A percentile compares a stretch with the other conserved stretches of the same genome.
Evolutionary conservation across 2,797 vertebrate genomes (phyloP).

Genomic region (Galagoides demidoff): DNA sequence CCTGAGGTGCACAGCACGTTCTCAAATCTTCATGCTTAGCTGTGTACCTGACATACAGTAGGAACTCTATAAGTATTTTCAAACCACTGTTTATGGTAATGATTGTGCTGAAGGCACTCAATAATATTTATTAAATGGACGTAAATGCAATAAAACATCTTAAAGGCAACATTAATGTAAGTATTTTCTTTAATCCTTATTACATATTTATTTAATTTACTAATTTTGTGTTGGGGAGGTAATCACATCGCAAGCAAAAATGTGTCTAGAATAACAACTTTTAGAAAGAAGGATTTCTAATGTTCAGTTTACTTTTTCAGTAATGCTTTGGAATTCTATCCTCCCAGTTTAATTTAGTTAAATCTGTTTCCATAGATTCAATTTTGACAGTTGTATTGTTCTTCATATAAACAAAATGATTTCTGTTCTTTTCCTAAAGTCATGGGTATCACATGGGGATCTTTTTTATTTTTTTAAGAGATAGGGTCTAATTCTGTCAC

Average conservation of each 20-base stretch:
- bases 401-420: slow-evolving; percentile 33
- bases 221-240: neutral
- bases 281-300: neutral
- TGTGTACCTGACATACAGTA: neutral
- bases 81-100: neutral
- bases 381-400: neutral
- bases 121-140: neutral
- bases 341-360: slow-evolving; percentile 6
- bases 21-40: neutral
- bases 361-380: neutral
- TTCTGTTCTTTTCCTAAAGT: neutral
- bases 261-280: neutral
- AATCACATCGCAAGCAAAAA: slow-evolving; percentile 12
- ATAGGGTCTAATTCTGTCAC: neutral
- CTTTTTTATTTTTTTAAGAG: neutral
- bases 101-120: neutral
- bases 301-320: neutral
- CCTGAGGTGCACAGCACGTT: neutral
- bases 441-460: neutral
- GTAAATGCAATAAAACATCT: neutral
- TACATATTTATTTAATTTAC: neutral
- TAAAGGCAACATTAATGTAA: neutral
- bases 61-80: neutral
- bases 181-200: neutral
- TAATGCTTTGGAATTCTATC: neutral